These are phyloP conservation scores for Cordilura impudica DNA, from an alignment of 2,888 invertebrate species.

Conservation along the genomic window DNA sequence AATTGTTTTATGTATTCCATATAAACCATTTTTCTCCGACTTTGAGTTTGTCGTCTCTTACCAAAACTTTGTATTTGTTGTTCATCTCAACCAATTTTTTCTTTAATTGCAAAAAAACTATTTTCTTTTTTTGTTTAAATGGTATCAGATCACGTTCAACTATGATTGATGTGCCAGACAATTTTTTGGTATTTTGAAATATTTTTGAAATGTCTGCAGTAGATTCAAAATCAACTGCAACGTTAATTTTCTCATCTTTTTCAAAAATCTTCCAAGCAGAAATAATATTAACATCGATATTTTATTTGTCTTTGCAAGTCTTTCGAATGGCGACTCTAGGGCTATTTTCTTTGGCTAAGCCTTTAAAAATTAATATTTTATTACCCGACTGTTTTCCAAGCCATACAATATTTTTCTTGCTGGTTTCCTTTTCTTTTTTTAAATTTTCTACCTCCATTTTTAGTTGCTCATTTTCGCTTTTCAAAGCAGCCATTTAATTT, in stretches of 20 bases:
- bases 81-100: background rate
- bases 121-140: background rate
- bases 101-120: background rate
- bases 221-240: background rate
- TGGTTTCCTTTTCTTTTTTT: background rate
- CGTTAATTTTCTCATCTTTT: background rate
- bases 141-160: background rate
- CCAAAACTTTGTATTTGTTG: background rate
- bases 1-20: background rate
- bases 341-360: background rate
- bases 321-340: background rate
- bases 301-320: background rate
- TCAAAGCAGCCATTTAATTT: background rate
- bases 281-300: background rate
- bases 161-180: background rate
- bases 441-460: background rate
- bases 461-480: background rate
- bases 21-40: background rate
- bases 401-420: conserved; percentile 6
- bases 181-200: no score
- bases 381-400: background rate
- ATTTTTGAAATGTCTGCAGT: background rate
- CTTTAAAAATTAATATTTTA: background rate
- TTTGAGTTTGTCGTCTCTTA: background rate
- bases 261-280: background rate